phyloP scores from a whole-genome alignment of 2,888 invertebrate species.

The Chamaedrilus cognettii region DNA sequence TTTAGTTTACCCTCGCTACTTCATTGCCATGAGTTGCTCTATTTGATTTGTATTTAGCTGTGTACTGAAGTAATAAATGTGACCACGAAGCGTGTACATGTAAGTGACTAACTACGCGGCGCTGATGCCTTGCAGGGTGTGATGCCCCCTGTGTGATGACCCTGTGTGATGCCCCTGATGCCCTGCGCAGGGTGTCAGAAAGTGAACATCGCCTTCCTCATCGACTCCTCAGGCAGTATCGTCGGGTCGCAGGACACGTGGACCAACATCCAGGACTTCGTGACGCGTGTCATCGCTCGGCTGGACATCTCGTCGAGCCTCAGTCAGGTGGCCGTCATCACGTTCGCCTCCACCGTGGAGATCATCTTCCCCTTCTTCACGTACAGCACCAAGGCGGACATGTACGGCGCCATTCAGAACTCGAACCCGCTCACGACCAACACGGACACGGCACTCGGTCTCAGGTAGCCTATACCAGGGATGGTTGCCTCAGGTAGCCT shows the following conservation, averaged over 20 bases:
- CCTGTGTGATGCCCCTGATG: neutral
- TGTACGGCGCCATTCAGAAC: constrained; percentile 14
- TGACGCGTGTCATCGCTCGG: constrained; percentile 22
- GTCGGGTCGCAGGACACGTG: constrained; percentile 12
- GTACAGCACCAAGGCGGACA: constrained; percentile 9
- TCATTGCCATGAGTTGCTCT: too few species aligned
- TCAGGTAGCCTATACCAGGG: constrained; percentile 10
- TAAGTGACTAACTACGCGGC: too few species aligned
- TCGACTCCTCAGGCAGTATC: constrained; percentile 27
- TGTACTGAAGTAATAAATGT: too few species aligned
- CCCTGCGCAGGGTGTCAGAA: constrained; percentile 18
- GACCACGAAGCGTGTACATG: too few species aligned
- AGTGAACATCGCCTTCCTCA: constrained; percentile 19
- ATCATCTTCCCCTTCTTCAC: constrained; percentile 24
- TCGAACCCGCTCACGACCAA: constrained; percentile 16
- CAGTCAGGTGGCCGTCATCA: constrained; percentile 16
- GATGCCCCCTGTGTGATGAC: too few species aligned
- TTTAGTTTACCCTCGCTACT: too few species aligned
- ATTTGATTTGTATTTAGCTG: too few species aligned
- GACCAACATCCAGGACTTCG: constrained; percentile 15
- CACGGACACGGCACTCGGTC: constrained; percentile 21
- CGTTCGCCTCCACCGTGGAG: constrained; percentile 11
- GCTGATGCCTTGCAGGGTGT: too few species aligned
- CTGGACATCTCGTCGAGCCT: neutral
- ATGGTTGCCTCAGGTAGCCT: too few species aligned